A percentile compares a stretch with the other conserved stretches of the same genome.
phyloP scores from a whole-genome alignment of 37 sponge, comb jelly and placozoan species.

The Hormiphora californensis region DNA sequence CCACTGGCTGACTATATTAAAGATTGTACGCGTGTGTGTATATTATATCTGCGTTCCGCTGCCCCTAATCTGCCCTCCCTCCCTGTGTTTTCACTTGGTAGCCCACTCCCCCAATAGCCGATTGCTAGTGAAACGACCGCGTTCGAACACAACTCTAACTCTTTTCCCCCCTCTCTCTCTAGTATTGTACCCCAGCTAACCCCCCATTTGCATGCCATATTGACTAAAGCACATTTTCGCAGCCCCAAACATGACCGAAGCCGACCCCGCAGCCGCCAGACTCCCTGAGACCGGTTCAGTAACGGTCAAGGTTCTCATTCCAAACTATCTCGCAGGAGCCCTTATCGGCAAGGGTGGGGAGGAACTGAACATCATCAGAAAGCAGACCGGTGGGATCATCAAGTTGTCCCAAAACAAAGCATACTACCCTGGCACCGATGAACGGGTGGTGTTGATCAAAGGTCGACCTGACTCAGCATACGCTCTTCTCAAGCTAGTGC shows the following conservation, averaged over 20 bases:
- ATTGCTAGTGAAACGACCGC: no score
- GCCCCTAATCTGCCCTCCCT: no score
- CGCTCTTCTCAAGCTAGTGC: constrained; percentile 35
- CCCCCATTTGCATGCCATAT: no score
- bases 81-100: no score
- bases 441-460: constrained; percentile 27
- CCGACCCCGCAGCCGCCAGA: constrained; percentile 33
- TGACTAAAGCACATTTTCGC: no score
- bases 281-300: constrained; percentile 48
- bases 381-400: constrained; percentile 48
- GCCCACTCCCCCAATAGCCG: no score
- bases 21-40: no score
- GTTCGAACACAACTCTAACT: no score
- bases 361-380: constrained; percentile 50
- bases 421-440: constrained; percentile 46
- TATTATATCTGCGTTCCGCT: no score
- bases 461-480: constrained; percentile 44
- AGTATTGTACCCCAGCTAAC: no score
- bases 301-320: constrained; percentile 51
- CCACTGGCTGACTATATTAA: no score
- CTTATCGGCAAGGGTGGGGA: constrained; percentile 53
- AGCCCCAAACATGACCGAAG: constrained; percentile 55
- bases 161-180: no score
- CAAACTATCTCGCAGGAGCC: constrained; percentile 57
- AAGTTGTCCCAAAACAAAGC: constrained; percentile 53